phyloP scores from a whole-genome alignment of 2,797 vertebrate species.

The Cuculus canorus region DNA sequence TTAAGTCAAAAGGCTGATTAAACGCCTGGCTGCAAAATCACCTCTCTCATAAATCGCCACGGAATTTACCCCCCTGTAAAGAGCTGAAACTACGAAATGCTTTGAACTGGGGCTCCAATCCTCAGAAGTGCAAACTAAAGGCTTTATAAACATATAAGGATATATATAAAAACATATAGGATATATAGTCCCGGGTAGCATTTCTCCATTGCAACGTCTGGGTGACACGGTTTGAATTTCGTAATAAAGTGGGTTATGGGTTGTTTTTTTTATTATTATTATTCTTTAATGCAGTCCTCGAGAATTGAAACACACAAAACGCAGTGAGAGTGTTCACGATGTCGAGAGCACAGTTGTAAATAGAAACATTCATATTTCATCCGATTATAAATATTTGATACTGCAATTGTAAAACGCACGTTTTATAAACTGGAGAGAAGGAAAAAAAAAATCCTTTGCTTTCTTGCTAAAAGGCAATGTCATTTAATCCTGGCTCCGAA shows the following conservation, averaged over 20 bases:
- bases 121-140: background rate
- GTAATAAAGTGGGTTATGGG: conserved; percentile 62
- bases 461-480: conserved; percentile 73
- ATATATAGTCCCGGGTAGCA: background rate
- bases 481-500: conserved; percentile 60
- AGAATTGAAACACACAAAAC: conserved; percentile 79
- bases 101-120: background rate
- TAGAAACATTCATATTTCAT: conserved; percentile 80
- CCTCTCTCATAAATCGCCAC: background rate
- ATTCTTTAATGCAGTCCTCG: conserved; percentile 77
- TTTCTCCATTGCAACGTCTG: background rate
- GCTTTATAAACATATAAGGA: background rate
- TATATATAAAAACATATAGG: background rate
- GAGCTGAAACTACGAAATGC: background rate
- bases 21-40: background rate
- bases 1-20: background rate
- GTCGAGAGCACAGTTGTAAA: conserved; percentile 75
- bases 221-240: conserved; percentile 6
- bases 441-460: conserved; percentile 41
- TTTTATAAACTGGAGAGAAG: conserved; percentile 67
- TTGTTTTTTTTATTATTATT: background rate
- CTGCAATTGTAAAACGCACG: conserved; percentile 73
- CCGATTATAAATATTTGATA: conserved; percentile 81
- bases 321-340: conserved; percentile 76
- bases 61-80: background rate